Percentiles rank a stretch among this genome's conserved stretches.
Conservation (phyloP, 2,113 vertebrate species). For the Prochilodus magdalenae region DNA sequence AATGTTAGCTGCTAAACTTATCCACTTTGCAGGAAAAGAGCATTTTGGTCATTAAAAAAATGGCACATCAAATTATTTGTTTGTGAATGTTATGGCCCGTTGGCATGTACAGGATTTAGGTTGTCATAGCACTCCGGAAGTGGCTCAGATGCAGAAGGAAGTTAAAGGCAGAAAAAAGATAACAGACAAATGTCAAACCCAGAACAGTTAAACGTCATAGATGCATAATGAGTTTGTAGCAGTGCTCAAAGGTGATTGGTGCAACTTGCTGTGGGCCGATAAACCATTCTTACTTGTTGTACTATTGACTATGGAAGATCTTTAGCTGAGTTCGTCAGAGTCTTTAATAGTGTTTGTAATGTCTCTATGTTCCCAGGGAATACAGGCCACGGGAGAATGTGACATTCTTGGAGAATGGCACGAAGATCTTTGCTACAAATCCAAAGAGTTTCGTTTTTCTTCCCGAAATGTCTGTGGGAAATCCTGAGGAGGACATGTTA, state of each 20-base stretch:
- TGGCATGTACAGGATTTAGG: neutral
- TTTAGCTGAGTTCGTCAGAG: neutral
- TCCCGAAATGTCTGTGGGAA: constrained; percentile 84
- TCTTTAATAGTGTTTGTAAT: neutral
- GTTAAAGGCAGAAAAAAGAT: neutral
- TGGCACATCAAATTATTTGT: neutral
- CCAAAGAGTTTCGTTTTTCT: constrained; percentile 91
- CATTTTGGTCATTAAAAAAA: neutral
- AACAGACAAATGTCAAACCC: constrained; percentile 21
- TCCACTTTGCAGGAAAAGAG: neutral
- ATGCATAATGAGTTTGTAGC: neutral
- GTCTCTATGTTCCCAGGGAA: constrained; percentile 77
- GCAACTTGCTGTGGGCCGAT: neutral
- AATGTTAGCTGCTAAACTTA: neutral
- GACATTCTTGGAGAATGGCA: constrained; percentile 90
- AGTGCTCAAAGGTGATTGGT: neutral
- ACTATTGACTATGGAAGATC: neutral
- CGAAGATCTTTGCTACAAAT: constrained; percentile 88
- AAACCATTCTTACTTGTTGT: neutral
- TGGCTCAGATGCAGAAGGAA: constrained; percentile 25
- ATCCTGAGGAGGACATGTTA: constrained; percentile 85
- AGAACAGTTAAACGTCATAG: neutral
- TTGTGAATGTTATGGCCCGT: neutral
- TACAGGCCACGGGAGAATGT: constrained; percentile 86
- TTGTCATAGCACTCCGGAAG: constrained; percentile 5